phyloP scores from a whole-genome alignment of 2,888 invertebrate species.

The Muscina levida region DNA sequence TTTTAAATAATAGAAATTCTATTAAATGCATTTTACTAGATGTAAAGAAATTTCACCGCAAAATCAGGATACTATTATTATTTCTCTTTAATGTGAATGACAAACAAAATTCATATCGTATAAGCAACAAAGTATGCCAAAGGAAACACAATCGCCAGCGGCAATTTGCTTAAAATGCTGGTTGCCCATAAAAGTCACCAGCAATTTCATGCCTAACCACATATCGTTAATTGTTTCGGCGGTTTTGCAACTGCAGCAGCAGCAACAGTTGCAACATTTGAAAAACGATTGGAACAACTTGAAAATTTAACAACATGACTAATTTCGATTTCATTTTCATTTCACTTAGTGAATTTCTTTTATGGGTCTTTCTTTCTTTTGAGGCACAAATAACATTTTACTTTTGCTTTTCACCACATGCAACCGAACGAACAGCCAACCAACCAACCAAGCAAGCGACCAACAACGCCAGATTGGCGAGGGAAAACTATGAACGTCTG shows the following conservation, averaged over 20 bases:
- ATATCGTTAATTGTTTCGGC: background rate
- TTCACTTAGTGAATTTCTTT: constrained; percentile 67
- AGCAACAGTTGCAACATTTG: constrained; percentile 58
- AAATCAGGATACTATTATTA: too few species aligned
- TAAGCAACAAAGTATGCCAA: too few species aligned
- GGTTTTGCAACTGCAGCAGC: constrained; percentile 21
- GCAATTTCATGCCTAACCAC: constrained; percentile 11
- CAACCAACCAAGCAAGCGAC: too few species aligned
- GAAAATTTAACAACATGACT: constrained; percentile 67
- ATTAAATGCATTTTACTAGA: too few species aligned
- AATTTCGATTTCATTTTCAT: constrained; percentile 76
- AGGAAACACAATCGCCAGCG: too few species aligned
- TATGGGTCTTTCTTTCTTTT: constrained; percentile 54
- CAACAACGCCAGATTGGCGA: constrained; percentile 44
- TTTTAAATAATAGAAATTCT: too few species aligned
- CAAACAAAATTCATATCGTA: too few species aligned
- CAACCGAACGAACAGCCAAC: too few species aligned
- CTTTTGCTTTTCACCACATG: constrained; percentile 66
- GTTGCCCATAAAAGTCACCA: background rate
- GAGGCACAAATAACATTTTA: constrained; percentile 54
- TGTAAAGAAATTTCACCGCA: too few species aligned
- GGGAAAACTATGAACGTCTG: constrained; percentile 58
- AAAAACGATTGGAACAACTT: constrained; percentile 35
- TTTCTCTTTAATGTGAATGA: too few species aligned
- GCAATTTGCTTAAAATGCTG: too few species aligned